Base-by-base conservation (phyloP, 2,888 invertebrate species). In the Synergus umbraculus region DNA sequence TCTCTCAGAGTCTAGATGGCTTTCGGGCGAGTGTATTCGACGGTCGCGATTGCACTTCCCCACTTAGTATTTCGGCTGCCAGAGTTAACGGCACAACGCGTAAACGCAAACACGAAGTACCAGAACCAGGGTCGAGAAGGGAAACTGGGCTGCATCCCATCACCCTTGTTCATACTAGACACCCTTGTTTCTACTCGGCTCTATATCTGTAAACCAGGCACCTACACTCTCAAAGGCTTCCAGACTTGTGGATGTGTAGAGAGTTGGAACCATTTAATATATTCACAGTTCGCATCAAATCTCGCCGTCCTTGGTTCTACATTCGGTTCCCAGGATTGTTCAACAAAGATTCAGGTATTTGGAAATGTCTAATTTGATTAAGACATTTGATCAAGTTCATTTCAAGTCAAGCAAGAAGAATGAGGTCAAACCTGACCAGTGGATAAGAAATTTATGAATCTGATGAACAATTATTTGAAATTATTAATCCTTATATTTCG, bases 1-100 rank as follows among this genome's bases (percentile, higher is more conserved):
- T 88, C 87, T 87, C 87, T 84, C 85, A 69, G 82, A 84, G 84
- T 85, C 86, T 84, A 81, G 86, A 86, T 86, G 85, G 85, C 87
- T 88, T 86, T 83, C 86, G 85, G 86, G 77, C 80, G 83, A 83
- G 83, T 79, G 83, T 81, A 83, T 81, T 83, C 84, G 77, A 83
- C 83, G 85, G 83, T 86, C 85, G 87, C 89, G 83, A 87, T 83
- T 87, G 84, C 86, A 84, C 86, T 81, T 84, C 81, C 84, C 83
- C 80, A 83, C 85, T 88, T 84, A 83, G 86, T 86, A 85, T 87
- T 88, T 87, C 85, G 84, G 83, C 84, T 82, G 83, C 78, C 84
- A 84, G 84, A 81, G 87, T 85, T 88, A 87, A 86, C 85, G 83
- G 84, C 81, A 84, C 83, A 78, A 83, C 85, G 84, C 86, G 87